phyloP scores from a whole-genome alignment of 2,888 invertebrate species.

The Synanthedon vespiformis region DNA sequence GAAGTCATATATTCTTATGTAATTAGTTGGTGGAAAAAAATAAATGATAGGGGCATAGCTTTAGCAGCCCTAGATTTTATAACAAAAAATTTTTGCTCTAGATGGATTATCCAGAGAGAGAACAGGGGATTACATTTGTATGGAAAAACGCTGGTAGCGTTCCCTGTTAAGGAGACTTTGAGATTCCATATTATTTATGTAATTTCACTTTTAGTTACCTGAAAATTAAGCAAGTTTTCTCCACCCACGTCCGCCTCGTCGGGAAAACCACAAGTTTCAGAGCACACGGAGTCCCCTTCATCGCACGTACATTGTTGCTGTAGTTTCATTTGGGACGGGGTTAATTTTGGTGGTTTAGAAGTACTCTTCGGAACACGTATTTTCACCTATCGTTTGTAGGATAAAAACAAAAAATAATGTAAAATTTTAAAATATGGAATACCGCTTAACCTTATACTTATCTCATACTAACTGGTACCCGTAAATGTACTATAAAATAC shows the following conservation, averaged over 20 bases:
- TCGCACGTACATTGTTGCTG: conserved; percentile 56
- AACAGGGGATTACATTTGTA: too few species aligned
- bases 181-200: not conserved
- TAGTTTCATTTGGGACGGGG: conserved; percentile 43
- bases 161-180: not conserved
- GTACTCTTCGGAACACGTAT: conserved; percentile 73
- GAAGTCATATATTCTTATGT: too few species aligned
- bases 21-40: too few species aligned
- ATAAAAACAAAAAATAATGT: not conserved
- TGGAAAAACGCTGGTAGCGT: too few species aligned
- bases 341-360: conserved; percentile 48
- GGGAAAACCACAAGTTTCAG: conserved; percentile 40
- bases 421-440: too few species aligned
- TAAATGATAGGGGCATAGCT: too few species aligned
- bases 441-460: too few species aligned
- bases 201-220: conserved; percentile 22
- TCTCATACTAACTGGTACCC: too few species aligned
- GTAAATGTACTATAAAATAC: too few species aligned
- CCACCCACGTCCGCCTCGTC: conserved; percentile 13
- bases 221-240: conserved; percentile 39
- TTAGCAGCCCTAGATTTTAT: too few species aligned
- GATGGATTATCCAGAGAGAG: too few species aligned
- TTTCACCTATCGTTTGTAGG: conserved; percentile 47
- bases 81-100: too few species aligned
- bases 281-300: conserved; percentile 46